Evolutionary conservation across 1,140 invertebrate species (phyloP).

Genomic region (Atta texana): DNA sequence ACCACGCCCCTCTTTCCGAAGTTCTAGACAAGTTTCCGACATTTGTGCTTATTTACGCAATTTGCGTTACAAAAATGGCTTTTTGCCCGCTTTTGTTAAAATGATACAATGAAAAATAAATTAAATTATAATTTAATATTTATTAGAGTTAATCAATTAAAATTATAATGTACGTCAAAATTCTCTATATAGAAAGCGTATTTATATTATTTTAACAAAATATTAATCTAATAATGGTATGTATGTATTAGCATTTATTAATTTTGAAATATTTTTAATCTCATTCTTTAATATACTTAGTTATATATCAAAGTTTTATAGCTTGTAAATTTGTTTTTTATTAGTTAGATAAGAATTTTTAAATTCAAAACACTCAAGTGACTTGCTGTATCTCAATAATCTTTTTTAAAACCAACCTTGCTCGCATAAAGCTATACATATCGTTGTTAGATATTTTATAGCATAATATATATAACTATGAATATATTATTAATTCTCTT

Average conservation of each 20-base stretch:
- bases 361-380: neutral
- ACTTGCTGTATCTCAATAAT: neutral
- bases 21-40: slow-evolving; percentile 9
- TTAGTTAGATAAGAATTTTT: neutral
- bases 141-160: neutral
- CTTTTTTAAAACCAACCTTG: neutral
- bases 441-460: slow-evolving; percentile 17
- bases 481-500: slow-evolving; percentile 74
- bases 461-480: slow-evolving; percentile 51
- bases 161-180: neutral
- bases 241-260: neutral
- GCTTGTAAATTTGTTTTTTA: slow-evolving; percentile 27
- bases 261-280: slow-evolving; percentile 22
- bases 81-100: neutral
- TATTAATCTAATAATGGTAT: neutral
- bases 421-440: neutral
- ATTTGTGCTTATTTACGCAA: neutral
- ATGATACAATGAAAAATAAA: neutral
- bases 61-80: neutral
- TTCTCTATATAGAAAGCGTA: neutral
- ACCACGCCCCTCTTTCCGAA: slow-evolving; percentile 14
- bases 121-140: neutral
- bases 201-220: neutral
- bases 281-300: neutral
- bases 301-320: neutral